Evolutionary conservation across 2,888 invertebrate species (phyloP).

Genomic region (Euphydryas editha): DNA sequence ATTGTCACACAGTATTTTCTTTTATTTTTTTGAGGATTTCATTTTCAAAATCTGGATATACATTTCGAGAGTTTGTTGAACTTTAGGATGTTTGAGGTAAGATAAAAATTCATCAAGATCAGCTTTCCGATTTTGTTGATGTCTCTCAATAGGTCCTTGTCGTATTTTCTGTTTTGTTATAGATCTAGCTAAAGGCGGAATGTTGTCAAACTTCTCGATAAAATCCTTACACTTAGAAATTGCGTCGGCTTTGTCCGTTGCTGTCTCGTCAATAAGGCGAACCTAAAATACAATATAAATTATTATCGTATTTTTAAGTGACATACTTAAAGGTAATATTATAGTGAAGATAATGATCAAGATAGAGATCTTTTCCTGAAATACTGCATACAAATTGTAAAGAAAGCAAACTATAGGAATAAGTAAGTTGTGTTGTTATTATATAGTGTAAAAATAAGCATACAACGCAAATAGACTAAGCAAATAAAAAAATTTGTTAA

Average conservation of each 20-base stretch:
- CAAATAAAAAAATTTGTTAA: too few species aligned
- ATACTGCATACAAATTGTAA: too few species aligned
- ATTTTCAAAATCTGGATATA: constrained; percentile 88
- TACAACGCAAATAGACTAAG: too few species aligned
- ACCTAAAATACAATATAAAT: constrained; percentile 64
- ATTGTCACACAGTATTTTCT: neutral
- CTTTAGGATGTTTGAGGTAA: constrained; percentile 84
- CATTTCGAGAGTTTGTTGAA: constrained; percentile 88
- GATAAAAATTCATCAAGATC: constrained; percentile 86
- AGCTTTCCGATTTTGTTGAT: constrained; percentile 83
- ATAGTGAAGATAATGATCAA: too few species aligned
- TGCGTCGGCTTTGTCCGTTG: constrained; percentile 86
- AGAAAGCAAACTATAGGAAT: too few species aligned
- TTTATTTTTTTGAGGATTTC: constrained; percentile 59
- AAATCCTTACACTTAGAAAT: constrained; percentile 86
- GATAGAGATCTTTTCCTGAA: too few species aligned
- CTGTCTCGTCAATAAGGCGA: constrained; percentile 90
- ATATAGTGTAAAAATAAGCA: too few species aligned
- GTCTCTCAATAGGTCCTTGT: constrained; percentile 70
- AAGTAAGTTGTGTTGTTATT: too few species aligned
- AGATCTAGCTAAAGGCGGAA: constrained; percentile 84
- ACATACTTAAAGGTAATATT: too few species aligned
- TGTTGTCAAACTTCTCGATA: constrained; percentile 85
- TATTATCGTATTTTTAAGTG: too few species aligned
- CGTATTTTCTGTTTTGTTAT: constrained; percentile 84